phyloP scores from a whole-genome alignment of 2,113 vertebrate genomes.

The Pelvicachromis taeniatus region DNA sequence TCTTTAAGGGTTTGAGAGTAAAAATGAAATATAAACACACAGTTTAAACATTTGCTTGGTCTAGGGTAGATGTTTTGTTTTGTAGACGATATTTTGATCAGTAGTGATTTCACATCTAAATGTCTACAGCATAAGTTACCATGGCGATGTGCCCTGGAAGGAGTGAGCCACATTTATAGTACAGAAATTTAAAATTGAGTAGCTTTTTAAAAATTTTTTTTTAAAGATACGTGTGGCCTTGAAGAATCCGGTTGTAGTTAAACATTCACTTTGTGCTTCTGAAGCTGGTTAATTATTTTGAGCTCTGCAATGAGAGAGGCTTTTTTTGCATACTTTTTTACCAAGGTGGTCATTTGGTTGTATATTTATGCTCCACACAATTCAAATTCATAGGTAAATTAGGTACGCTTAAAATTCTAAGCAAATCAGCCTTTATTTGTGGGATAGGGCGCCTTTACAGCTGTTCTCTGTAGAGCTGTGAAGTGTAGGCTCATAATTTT shows the following conservation, averaged over 20 bases:
- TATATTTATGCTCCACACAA: background rate
- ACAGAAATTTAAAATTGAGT: background rate
- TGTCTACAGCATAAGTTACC: background rate
- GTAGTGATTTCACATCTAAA: background rate
- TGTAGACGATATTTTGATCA: background rate
- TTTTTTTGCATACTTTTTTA: background rate
- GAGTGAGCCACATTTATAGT: too few relatives aligned
- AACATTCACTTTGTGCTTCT: background rate
- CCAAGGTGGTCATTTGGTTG: background rate
- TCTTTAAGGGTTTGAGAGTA: background rate
- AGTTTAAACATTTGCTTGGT: background rate
- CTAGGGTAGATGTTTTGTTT: background rate
- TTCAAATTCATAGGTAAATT: background rate
- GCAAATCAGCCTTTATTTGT: background rate
- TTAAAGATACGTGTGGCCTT: background rate
- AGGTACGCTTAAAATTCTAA: background rate
- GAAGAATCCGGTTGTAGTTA: background rate
- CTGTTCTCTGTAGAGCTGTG: background rate
- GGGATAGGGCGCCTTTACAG: background rate
- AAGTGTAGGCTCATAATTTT: background rate
- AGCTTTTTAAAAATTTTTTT: background rate
- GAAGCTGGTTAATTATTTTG: background rate
- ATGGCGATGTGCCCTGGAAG: background rate
- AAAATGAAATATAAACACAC: background rate
- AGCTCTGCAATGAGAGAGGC: background rate